Evolutionary conservation across 2,797 vertebrate genomes (phyloP).

Genomic region (Sebastes taczanowskii): DNA sequence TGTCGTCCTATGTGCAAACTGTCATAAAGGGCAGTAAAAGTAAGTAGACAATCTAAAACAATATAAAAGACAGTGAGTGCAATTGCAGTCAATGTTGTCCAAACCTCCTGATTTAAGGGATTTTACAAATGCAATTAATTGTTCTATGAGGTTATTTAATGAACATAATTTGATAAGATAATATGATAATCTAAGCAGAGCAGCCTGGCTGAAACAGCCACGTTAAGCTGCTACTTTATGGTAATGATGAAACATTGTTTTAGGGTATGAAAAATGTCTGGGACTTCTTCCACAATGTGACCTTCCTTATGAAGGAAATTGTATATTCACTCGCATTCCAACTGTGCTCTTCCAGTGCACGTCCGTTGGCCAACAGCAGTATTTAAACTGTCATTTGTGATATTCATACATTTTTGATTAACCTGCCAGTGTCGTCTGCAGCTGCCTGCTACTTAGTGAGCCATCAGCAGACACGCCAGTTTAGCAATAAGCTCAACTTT

Average conservation of each 20-base stretch:
- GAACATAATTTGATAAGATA: too few relatives aligned
- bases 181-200: not conserved
- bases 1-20: too few relatives aligned
- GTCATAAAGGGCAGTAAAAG: too few relatives aligned
- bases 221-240: not conserved
- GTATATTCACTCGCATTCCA: constrained; percentile 42
- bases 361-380: constrained; percentile 40
- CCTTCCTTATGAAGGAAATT: constrained; percentile 50
- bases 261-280: not conserved
- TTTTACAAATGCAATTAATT: not conserved
- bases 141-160: not conserved
- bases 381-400: constrained; percentile 68
- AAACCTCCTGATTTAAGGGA: not conserved
- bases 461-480: constrained; percentile 56
- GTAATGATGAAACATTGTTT: not conserved
- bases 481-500: constrained; percentile 66
- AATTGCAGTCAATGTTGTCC: not conserved
- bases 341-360: constrained; percentile 13
- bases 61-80: too few relatives aligned
- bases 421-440: constrained; percentile 61
- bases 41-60: too few relatives aligned
- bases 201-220: not conserved
- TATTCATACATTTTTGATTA: constrained; percentile 72
- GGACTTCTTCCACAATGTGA: constrained; percentile 30
- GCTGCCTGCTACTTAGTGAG: constrained; percentile 55